A percentile compares a stretch with the other conserved stretches of the same genome.
Evolutionary conservation across 2,113 vertebrate genomes (phyloP).

Genomic region (Piprites chloris): DNA sequence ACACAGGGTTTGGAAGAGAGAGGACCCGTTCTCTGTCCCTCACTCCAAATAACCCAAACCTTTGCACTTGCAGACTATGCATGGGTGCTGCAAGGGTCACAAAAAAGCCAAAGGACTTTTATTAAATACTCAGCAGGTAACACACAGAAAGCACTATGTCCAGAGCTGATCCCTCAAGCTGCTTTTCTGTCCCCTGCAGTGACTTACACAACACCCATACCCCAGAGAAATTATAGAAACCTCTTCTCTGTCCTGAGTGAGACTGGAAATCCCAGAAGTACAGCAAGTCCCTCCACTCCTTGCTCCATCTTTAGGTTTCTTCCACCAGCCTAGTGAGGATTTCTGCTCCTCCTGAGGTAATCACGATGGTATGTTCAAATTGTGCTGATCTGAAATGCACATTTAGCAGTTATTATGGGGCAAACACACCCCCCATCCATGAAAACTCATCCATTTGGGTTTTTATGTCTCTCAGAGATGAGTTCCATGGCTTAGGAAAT

Average conservation of each 20-base stretch:
- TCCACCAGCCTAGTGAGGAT: constrained; percentile 85
- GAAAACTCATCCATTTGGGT: not conserved
- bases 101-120: not conserved
- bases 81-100: not conserved
- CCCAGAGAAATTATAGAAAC: not conserved
- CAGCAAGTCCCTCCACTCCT: not conserved
- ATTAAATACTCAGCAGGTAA: constrained; percentile 10
- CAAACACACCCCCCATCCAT: not conserved
- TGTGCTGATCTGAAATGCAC: constrained; percentile 85
- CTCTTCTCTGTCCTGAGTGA: not conserved
- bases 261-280: not conserved
- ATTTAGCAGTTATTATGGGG: constrained; percentile 45
- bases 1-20: not conserved
- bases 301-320: constrained; percentile 67
- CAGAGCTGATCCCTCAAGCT: not conserved
- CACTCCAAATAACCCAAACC: not conserved
- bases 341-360: constrained; percentile 86
- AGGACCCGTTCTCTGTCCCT: not conserved
- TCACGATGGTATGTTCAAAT: constrained; percentile 91
- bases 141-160: not conserved
- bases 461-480: not conserved
- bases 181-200: not conserved
- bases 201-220: not conserved
- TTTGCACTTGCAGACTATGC: not conserved
- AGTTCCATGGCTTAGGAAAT: not conserved